Base-by-base conservation (phyloP, 2,797 vertebrate species). In the Hypotaenidia okinawae region DNA sequence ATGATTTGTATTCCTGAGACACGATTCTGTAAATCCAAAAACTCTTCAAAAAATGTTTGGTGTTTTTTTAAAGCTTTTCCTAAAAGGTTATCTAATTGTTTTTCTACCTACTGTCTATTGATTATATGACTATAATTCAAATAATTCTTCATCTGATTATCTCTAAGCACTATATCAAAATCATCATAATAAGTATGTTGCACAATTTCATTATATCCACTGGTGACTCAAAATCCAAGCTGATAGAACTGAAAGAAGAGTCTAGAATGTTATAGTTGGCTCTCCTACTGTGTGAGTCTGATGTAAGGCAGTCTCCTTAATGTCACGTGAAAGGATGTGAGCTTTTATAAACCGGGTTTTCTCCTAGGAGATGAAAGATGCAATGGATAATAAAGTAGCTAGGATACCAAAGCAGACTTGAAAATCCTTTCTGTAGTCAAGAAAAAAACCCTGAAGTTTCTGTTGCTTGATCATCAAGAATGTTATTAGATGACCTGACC, bases 91-190 rank as follows among this genome's bases (percentile, higher is more conserved):
- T 54, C 37, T 78, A 59, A 93, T 79, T 91, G 47, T 91, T 96
- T 94, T 80, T 66, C 47, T 94, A 67, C 73, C 82, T 59, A 39
- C 24, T 87, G 12, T 49, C n/a, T 88, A 64, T 91, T 86, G 87
- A 93, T 89, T 85, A 79, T 79, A 32, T 23, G 33, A 76, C 41
- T 79, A 6, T 76, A 87, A 87, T 89, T 89, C 72, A 84, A 87
- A 55, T 67, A 90, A 86, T 86, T 77, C 58, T 90, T 83, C 76
- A 86, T 86, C 49, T 90, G 55, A 68, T 94, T 95, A 91, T 82
- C 45, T 89, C 82, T 85, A 75, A 95, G 72, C 13, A 62, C 66
- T 88, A 12, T 52, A 52, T 27, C 25, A 27, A 28, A 27, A 16
- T 52, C 9, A 25, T 75, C 61, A 77, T 90, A 85, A 94, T 67